A percentile compares a stretch with the other conserved stretches of the same genome.
Conservation (phyloP, 1,140 invertebrate genomes). For the Lysiphlebus fabarum region DNA sequence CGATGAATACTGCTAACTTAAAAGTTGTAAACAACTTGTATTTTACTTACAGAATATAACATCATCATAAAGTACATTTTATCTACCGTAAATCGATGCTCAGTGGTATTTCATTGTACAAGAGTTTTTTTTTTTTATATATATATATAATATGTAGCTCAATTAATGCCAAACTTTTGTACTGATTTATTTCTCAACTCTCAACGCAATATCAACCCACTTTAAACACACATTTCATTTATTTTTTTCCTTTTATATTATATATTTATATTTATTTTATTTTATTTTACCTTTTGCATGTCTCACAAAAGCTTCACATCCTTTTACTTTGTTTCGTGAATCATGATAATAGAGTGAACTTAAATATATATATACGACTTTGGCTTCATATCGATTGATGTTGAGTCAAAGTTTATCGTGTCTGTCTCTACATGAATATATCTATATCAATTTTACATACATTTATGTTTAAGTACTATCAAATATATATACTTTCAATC, state of each 20-base stretch:
- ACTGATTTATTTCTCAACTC: slow-evolving; percentile 53
- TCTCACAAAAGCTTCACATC: background rate
- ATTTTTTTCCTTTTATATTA: slow-evolving; percentile 4
- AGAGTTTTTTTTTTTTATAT: background rate
- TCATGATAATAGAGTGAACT: slow-evolving; percentile 9
- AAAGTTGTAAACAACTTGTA: slow-evolving; percentile 45
- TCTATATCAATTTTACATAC: too few species aligned
- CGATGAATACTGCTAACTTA: slow-evolving; percentile 17
- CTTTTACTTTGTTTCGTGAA: slow-evolving; percentile 1
- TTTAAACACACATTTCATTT: slow-evolving; percentile 1
- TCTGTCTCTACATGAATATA: too few species aligned
- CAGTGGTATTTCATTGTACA: slow-evolving; percentile 47
- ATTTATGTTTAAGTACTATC: too few species aligned
- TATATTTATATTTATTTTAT: background rate
- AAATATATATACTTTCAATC: too few species aligned
- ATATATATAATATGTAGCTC: slow-evolving; percentile 49
- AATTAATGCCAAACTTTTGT: slow-evolving; percentile 53
- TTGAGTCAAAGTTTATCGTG: background rate
- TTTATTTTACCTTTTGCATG: background rate
- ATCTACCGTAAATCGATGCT: slow-evolving; percentile 55
- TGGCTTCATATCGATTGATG: slow-evolving; percentile 2
- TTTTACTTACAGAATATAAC: slow-evolving; percentile 37
- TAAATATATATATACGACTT: background rate
- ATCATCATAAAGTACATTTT: slow-evolving; percentile 55
- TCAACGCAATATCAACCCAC: slow-evolving; percentile 8